A percentile compares a stretch with the other conserved stretches of the same genome.
Evolutionary conservation across 2,888 invertebrate species (phyloP).

Genomic region (Torymus tubicola): DNA sequence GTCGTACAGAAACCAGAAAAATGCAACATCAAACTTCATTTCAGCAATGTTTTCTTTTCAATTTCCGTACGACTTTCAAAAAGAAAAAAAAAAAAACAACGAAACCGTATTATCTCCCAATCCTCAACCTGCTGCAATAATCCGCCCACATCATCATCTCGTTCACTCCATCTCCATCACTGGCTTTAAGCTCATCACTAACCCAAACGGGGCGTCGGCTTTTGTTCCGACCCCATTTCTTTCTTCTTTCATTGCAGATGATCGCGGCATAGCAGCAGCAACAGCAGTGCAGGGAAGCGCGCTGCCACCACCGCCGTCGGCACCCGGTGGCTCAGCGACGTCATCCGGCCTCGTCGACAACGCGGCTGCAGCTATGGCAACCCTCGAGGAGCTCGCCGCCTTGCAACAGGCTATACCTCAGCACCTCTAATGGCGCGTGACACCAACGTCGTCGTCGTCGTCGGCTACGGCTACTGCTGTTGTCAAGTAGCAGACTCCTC

Average conservation of each 20-base stretch:
- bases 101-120: too few species aligned
- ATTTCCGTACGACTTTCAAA: too few species aligned
- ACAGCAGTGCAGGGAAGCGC: constrained; percentile 60
- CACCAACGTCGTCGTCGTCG: not conserved
- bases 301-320: constrained; percentile 33
- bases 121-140: too few species aligned
- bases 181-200: not conserved
- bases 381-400: constrained; percentile 9
- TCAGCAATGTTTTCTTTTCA: too few species aligned
- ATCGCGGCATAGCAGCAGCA: constrained; percentile 64
- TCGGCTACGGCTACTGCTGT: not conserved
- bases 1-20: too few species aligned
- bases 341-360: too few species aligned
- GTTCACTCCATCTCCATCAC: too few species aligned
- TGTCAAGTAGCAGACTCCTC: not conserved
- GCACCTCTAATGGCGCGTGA: constrained; percentile 19
- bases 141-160: not conserved
- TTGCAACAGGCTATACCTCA: constrained; percentile 1
- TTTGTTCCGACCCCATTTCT: constrained; percentile 5
- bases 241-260: constrained; percentile 62
- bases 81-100: too few species aligned
- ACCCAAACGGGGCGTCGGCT: not conserved
- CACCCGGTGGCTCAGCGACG: too few species aligned
- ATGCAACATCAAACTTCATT: too few species aligned
- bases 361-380: not conserved